Evolutionary conservation across 30 jellyfish, hydroid and myxozoan genomes (phyloP).

Genomic region (Aurelia sp.): DNA sequence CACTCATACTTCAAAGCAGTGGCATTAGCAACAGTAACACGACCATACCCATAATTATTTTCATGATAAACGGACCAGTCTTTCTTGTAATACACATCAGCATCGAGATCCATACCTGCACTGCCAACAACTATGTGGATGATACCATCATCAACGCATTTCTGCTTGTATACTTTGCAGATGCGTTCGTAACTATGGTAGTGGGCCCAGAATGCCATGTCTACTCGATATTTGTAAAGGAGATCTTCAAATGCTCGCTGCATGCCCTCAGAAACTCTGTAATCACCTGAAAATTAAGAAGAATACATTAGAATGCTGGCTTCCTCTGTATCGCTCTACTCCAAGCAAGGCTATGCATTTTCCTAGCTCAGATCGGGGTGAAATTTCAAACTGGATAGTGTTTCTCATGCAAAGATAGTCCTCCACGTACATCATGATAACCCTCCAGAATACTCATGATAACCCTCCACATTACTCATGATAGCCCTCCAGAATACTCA

Average conservation of each 20-base stretch:
- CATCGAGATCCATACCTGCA: constrained; percentile 82
- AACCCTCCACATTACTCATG: no score
- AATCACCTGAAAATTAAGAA: constrained; percentile 60
- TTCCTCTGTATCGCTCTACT: no score
- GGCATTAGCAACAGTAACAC: constrained; percentile 86
- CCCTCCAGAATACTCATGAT: no score
- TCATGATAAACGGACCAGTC: constrained; percentile 81
- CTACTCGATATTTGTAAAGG: constrained; percentile 82
- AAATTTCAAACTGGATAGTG: no score
- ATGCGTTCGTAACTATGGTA: constrained; percentile 96
- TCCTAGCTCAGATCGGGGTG: no score
- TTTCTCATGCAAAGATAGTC: no score
- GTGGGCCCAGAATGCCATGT: constrained; percentile 96
- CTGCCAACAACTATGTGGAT: constrained; percentile 88
- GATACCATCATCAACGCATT: constrained; percentile 88
- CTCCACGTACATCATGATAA: no score
- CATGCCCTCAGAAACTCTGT: constrained; percentile 74
- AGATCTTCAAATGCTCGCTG: constrained; percentile 84
- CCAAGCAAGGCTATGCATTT: no score
- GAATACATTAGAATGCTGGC: neutral
- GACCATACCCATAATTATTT: constrained; percentile 86
- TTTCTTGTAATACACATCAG: constrained; percentile 52
- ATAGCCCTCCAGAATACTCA: no score
- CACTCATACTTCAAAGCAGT: constrained; percentile 79
- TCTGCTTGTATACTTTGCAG: constrained; percentile 77